Evolutionary conservation across 2,888 invertebrate species (phyloP), one percentile per base, ranked within the genome.

Genomic region (Pherbina coryleti): DNA sequence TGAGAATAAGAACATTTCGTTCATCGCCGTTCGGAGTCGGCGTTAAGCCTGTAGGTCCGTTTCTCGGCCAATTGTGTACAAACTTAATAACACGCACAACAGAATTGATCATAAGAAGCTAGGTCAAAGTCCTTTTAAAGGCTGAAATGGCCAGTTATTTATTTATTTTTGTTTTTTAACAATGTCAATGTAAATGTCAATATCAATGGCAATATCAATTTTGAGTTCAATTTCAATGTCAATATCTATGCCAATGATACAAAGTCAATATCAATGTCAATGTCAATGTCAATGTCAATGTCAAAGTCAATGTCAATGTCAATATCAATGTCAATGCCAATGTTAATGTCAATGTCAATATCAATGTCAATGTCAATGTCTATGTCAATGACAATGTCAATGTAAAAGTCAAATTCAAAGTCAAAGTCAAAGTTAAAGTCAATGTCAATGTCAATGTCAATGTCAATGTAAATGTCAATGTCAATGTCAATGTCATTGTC

Each of bases 281-380:
- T 75, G 34, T 19, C 66, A 51, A n/a, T 37, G 51, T 3, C 60
- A 62, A 49, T 64, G 64, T 66, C 31, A 66, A 49, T 9, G 25
- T 62, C n/a, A 31, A 31, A 4, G 31, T 4, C 31, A 31, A 31
- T 31, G 31, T 4, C 31, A 31, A 31, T 31, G 57, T 9, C 22
- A 19, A 57, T 17, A 5, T 4, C 57, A 57, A 19, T 4, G 22
- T n/a, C 57, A 57, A 57, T 8, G 22, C 3, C 31, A 31, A 19
- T 8, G n/a, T 8, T 37, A 34, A 67, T 19, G 19, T 7, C 67
- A 66, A 66, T 31, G 31, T 51, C 55, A 49, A 51, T 69, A 53
- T n/a, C 14, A 55, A 19, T 17, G 60, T 2, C 19, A 57, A 22
- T 25, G 25, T 8, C 22, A 22, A 22, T 19, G 19, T 3, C n/a